Percentiles rank a stretch among this genome's conserved stretches.
phyloP scores from a whole-genome alignment of 2,113 vertebrate species.

The Colinus virginianus region DNA sequence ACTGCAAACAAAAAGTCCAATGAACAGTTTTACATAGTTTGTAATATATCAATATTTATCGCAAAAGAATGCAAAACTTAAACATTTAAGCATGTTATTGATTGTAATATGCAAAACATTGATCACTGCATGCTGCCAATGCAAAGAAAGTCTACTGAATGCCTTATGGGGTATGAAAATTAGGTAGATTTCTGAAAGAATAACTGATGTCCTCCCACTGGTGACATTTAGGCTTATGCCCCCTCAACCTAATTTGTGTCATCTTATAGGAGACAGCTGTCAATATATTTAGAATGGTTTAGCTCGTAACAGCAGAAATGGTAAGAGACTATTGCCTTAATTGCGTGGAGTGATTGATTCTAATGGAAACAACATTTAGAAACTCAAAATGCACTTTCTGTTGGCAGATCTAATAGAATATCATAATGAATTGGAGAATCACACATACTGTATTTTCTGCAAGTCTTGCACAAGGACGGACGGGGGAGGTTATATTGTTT shows the following conservation, averaged over 20 bases:
- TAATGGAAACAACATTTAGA: constrained; percentile 88
- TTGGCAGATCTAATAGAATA: constrained; percentile 77
- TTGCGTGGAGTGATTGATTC: constrained; percentile 93
- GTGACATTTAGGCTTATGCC: constrained; percentile 85
- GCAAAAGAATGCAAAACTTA: constrained; percentile 80
- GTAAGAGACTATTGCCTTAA: constrained; percentile 90
- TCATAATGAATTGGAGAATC: constrained; percentile 76
- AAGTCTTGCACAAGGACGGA: constrained; percentile 66
- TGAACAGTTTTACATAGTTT: constrained; percentile 82
- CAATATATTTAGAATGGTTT: constrained; percentile 89
- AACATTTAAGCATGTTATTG: constrained; percentile 84
- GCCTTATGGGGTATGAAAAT: constrained; percentile 84
- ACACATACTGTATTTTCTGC: constrained; percentile 38
- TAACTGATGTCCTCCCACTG: constrained; percentile 72
- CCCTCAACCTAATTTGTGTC: constrained; percentile 75
- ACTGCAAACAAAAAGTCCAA: constrained; percentile 87
- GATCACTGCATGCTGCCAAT: constrained; percentile 87
- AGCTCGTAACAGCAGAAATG: constrained; percentile 91
- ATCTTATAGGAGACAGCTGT: constrained; percentile 88
- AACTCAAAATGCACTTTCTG: constrained; percentile 84
- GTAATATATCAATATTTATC: constrained; percentile 86
- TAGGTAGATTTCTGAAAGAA: constrained; percentile 79
- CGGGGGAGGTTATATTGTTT: not conserved
- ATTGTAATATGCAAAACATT: constrained; percentile 83
- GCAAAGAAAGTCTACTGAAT: constrained; percentile 86